phyloP scores from a whole-genome alignment of 64 coral and sea anemone genomes.

The Actinia equina region DNA sequence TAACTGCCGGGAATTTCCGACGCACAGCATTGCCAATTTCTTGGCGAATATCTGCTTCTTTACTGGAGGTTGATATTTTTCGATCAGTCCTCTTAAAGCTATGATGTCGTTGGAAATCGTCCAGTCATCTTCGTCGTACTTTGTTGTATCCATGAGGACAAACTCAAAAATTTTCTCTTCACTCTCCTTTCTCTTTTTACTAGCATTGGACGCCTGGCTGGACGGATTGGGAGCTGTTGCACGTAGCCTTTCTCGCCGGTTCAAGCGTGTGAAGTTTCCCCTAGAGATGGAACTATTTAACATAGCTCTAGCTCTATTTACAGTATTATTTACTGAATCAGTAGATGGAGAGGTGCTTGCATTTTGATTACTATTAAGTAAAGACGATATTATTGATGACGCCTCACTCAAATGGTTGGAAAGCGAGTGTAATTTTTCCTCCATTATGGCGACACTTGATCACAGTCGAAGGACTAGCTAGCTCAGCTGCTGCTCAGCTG shows the following conservation, averaged over 20 bases:
- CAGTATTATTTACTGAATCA: neutral
- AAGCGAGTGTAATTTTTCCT: neutral
- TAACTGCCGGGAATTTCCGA: conserved; percentile 16
- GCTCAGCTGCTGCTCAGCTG: no score
- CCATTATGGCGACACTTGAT: neutral
- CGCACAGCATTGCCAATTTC: conserved; percentile 29
- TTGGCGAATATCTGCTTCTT: conserved; percentile 35
- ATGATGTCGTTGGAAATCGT: neutral
- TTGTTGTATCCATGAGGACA: conserved; percentile 24
- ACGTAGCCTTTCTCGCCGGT: conserved; percentile 22
- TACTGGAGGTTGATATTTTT: conserved; percentile 12
- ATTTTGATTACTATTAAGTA: neutral
- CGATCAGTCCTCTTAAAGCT: conserved; percentile 11
- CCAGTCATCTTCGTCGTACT: conserved; percentile 7
- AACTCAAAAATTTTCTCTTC: conserved; percentile 36
- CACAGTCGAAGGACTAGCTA: neutral
- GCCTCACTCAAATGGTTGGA: neutral
- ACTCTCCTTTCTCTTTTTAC: conserved; percentile 33
- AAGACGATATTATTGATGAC: neutral
- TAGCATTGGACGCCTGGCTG: neutral
- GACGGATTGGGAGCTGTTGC: neutral
- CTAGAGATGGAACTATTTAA: conserved; percentile 28
- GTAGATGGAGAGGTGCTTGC: neutral
- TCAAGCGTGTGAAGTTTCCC: conserved; percentile 29
- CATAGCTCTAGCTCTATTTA: neutral